Conservation (phyloP, 1,140 invertebrate species). For the Cotesia glomerata region DNA sequence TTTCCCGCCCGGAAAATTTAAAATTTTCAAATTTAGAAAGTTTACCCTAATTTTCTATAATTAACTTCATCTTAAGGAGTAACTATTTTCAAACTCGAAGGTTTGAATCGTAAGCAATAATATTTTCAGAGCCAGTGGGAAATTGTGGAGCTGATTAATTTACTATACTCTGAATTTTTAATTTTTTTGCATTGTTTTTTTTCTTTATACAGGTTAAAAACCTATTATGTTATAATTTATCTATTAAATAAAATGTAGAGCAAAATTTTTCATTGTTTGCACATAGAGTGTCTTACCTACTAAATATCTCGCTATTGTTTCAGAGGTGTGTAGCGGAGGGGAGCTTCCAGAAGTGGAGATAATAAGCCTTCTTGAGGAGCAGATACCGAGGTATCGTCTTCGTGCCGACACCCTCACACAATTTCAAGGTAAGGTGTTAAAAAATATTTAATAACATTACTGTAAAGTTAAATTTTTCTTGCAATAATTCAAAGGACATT, state of each 20-base stretch:
- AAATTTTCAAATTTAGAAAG: too few species aligned
- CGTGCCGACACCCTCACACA: slow-evolving; percentile 93
- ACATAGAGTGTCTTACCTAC: not conserved
- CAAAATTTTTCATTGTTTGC: not conserved
- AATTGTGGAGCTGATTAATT: too few species aligned
- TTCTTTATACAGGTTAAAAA: too few species aligned
- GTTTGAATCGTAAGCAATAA: too few species aligned
- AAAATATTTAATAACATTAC: not conserved
- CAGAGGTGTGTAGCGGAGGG: slow-evolving; percentile 86
- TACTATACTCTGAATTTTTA: too few species aligned
- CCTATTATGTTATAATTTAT: too few species aligned
- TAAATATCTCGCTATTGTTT: slow-evolving; percentile 41
- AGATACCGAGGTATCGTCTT: slow-evolving; percentile 92
- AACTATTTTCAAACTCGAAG: too few species aligned
- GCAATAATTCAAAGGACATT: not conserved
- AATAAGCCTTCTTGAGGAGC: slow-evolving; percentile 91
- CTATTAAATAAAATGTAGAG: not conserved
- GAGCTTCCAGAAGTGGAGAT: slow-evolving; percentile 92
- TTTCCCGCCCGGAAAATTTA: too few species aligned
- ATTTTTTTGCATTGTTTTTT: too few species aligned
- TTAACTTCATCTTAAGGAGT: too few species aligned
- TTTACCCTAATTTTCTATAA: too few species aligned
- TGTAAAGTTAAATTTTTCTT: not conserved
- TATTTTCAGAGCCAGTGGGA: too few species aligned
- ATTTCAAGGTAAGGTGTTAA: slow-evolving; percentile 76